Conservation (phyloP, 92 coral and sea anemone genomes). For the Pocillopora grandis region DNA sequence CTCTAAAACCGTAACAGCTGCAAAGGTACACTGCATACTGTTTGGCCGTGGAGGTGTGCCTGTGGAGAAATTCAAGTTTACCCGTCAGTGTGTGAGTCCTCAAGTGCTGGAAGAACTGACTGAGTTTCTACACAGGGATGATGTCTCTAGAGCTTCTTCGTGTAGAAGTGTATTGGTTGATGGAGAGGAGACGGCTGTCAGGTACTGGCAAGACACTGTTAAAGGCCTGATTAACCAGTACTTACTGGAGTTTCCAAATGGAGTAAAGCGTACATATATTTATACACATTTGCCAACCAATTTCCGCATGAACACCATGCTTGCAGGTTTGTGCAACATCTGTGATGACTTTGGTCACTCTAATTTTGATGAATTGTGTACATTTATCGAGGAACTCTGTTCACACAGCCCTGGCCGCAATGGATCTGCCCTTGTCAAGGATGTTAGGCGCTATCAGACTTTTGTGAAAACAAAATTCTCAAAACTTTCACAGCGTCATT, state of each 20-base stretch:
- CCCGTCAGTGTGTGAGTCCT: conserved; percentile 15
- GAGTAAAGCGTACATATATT: background rate
- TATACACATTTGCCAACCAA: background rate
- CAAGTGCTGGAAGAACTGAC: conserved; percentile 18
- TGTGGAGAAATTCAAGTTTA: background rate
- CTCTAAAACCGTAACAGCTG: conserved; percentile 30
- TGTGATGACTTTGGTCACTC: background rate
- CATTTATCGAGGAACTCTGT: background rate
- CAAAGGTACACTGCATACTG: conserved; percentile 49
- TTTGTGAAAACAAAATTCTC: too few species aligned
- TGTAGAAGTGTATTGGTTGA: conserved; percentile 26
- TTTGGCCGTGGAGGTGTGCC: conserved; percentile 54
- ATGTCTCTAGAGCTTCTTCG: conserved; percentile 31
- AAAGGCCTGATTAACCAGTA: background rate
- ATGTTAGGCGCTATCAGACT: background rate
- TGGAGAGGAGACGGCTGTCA: too few species aligned
- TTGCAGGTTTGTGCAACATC: background rate
- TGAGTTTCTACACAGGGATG: conserved; percentile 18
- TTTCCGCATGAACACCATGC: background rate
- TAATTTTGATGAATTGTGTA: background rate
- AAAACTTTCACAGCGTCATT: too few species aligned
- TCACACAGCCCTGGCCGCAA: background rate
- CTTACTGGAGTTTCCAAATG: too few species aligned
- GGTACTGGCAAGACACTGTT: background rate
- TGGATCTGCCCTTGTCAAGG: background rate